phyloP scores from a whole-genome alignment of 2,888 invertebrate genomes.

The Rhabditophanes sp. region DNA sequence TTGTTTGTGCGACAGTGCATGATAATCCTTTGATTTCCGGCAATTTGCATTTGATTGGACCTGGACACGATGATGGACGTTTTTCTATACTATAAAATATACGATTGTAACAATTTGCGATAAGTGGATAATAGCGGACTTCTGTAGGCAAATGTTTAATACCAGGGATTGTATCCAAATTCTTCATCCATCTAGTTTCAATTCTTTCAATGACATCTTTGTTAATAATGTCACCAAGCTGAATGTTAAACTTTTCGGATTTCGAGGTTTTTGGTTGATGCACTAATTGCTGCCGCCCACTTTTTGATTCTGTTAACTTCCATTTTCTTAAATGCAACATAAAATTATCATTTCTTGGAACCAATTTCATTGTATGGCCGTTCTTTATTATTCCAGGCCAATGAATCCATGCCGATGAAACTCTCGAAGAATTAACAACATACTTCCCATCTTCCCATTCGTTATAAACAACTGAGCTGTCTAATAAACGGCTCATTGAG shows the following conservation, averaged over 20 bases:
- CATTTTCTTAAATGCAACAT: slow-evolving; percentile 22
- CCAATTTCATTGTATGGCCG: slow-evolving; percentile 14
- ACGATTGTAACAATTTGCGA: slow-evolving; percentile 32
- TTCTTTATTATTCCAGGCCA: slow-evolving; percentile 16
- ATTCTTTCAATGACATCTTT: no score
- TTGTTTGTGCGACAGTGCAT: slow-evolving; percentile 8
- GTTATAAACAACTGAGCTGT: slow-evolving; percentile 12
- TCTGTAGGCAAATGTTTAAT: slow-evolving; percentile 17
- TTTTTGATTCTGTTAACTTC: no score
- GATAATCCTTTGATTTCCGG: slow-evolving; percentile 7
- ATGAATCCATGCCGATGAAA: slow-evolving; percentile 36
- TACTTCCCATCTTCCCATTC: slow-evolving; percentile 28
- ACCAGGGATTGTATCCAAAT: no score
- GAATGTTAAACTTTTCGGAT: neutral
- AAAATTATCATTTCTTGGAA: slow-evolving; percentile 12
- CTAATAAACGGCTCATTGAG: slow-evolving; percentile 13
- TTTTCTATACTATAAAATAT: slow-evolving; percentile 28
- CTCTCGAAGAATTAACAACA: slow-evolving; percentile 14
- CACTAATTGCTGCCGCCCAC: no score
- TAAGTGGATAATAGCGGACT: slow-evolving; percentile 30
- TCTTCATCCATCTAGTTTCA: slow-evolving; percentile 1
- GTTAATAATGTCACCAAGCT: neutral
- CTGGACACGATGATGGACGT: slow-evolving; percentile 15
- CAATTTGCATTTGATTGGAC: slow-evolving; percentile 11
- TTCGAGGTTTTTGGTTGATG: no score